Base-by-base conservation (phyloP, 2,113 vertebrate genomes). In the Dipodomys spectabilis region DNA sequence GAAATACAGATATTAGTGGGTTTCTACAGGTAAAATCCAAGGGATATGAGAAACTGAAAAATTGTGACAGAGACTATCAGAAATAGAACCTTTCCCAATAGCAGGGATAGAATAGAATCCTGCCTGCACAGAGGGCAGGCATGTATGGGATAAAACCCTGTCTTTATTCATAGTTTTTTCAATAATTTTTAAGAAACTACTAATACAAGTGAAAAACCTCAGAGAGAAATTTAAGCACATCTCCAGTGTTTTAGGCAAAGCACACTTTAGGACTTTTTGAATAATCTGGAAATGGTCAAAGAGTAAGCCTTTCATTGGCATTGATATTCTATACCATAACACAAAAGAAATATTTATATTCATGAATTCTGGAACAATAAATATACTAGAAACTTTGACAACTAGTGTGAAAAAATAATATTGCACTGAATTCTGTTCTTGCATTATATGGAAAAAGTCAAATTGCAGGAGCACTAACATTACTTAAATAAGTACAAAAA, bases 41-140 rank as follows among this genome's bases (percentile, higher is more conserved):
- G 10, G 25, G 27, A 44, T 11, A 6, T 28, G 35, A 62, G 77
- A 75, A 81, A 67, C 67, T 57, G 53, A 57, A 57, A 15, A 57
- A 16, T 2, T 57, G 8, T 32, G 20, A 87, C 60, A 27, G 2
- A 23, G 25, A 18, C 16, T 69, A 6, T 69, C 8, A 32, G 28
- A 57, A 32, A 11, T 62, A 1, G 32, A 44, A 60, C 28, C 0
- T 7, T 44, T 6, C 32, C 20, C 35, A 12, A 20, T 22, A 23
- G 2, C 39, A 82, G 13, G 45, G 19, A 64, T 65, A 30, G 77
- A 45, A 35, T 1, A 7, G 18, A 39, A n/a, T 23, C 11, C 9
- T 10, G 18, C 4, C 32, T 3, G 4, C 4, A 23, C n/a, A n/a
- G 20, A 18, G n/a, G 18, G 5, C 6, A 32, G 8, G 44, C 0